phyloP scores from a whole-genome alignment of 2,888 invertebrate species.

The Panorpa germanica region DNA sequence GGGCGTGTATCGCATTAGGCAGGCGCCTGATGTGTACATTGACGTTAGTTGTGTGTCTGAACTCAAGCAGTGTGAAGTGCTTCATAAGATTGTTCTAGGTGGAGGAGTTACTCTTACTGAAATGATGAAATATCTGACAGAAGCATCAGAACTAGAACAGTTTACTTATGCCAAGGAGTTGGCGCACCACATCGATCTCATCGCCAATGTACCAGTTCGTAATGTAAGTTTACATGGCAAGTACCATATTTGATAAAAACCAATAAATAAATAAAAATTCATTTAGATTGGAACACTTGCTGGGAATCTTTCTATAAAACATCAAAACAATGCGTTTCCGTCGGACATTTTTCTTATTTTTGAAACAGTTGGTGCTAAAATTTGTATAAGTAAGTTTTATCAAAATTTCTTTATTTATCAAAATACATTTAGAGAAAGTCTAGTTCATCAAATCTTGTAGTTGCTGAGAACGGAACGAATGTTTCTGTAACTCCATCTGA shows the following conservation, averaged over 20 bases:
- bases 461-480: no score
- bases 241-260: no score
- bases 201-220: conserved; percentile 46
- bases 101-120: conserved; percentile 32
- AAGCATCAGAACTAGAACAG: conserved; percentile 21
- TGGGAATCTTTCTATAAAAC: conserved; percentile 51
- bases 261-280: neutral
- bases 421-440: no score
- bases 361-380: conserved; percentile 18
- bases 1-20: conserved; percentile 29
- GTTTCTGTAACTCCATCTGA: no score
- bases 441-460: no score
- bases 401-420: no score
- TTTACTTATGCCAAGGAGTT: conserved; percentile 34
- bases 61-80: conserved; percentile 21
- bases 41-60: conserved; percentile 38
- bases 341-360: conserved; percentile 45
- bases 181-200: conserved; percentile 37
- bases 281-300: conserved; percentile 41
- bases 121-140: conserved; percentile 21
- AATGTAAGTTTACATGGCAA: no score
- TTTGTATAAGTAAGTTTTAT: conserved; percentile 16
- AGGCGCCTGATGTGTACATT: conserved; percentile 30
- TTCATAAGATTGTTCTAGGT: conserved; percentile 21
- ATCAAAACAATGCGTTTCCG: conserved; percentile 42